These are phyloP conservation scores for Therioaphis trifolii DNA, from an alignment of 2,888 invertebrate species.

Conservation along the genomic window DNA sequence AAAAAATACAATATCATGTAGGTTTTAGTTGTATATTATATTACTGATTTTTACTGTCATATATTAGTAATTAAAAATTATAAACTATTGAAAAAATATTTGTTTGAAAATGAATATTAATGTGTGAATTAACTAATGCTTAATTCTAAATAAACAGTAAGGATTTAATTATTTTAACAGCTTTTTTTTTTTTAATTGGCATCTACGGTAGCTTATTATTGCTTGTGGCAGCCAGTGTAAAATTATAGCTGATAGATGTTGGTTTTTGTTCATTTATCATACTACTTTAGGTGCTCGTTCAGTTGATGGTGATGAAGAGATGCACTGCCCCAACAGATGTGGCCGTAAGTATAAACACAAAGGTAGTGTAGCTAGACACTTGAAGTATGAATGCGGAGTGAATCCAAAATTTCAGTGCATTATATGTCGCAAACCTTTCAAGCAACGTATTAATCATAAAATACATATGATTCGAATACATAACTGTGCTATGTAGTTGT, in stretches of 20 bases:
- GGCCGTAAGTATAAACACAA: slow-evolving; percentile 66
- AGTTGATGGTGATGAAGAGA: slow-evolving; percentile 16
- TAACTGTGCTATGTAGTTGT: slow-evolving; percentile 18
- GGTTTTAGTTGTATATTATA: too few species aligned
- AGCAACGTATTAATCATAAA: slow-evolving; percentile 66
- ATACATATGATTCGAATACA: slow-evolving; percentile 66
- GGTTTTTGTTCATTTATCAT: slow-evolving; percentile 5
- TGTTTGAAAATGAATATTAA: background rate
- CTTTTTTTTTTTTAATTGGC: slow-evolving; percentile 15
- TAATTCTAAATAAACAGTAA: slow-evolving; percentile 19
- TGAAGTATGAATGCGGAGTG: slow-evolving; percentile 67
- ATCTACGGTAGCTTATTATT: slow-evolving; percentile 24
- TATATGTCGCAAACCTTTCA: slow-evolving; percentile 67
- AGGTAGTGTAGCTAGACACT: slow-evolving; percentile 66
- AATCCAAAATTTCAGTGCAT: slow-evolving; percentile 68
- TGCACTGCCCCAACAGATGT: slow-evolving; percentile 73
- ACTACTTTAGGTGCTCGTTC: background rate
- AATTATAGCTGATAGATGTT: slow-evolving; percentile 15
- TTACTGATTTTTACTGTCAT: too few species aligned
- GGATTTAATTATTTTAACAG: background rate
- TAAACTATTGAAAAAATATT: too few species aligned
- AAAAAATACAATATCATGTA: too few species aligned
- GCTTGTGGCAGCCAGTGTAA: slow-evolving; percentile 2
- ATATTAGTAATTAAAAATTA: too few species aligned
- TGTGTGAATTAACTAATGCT: background rate